phyloP scores from a whole-genome alignment of 2,797 vertebrate species.

The Pangasius macronema region DNA sequence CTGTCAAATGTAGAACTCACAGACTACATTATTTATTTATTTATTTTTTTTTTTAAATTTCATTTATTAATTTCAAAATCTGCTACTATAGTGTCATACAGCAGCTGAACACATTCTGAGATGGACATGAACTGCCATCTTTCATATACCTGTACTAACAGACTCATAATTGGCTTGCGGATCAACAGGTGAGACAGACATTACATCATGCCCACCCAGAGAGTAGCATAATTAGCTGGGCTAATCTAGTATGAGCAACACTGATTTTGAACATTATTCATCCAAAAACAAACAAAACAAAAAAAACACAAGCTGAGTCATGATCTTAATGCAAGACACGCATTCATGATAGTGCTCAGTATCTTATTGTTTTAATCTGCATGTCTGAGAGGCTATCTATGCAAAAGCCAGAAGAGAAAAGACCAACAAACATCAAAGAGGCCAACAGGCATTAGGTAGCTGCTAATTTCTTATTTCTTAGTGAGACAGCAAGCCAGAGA shows the following conservation, averaged over 20 bases:
- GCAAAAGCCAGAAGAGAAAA: conserved; percentile 51
- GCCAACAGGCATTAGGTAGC: conserved; percentile 69
- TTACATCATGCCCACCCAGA: not conserved
- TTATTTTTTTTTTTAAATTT: not conserved
- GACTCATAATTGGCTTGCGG: not conserved
- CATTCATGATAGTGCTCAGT: not conserved
- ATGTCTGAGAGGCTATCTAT: conserved; percentile 56
- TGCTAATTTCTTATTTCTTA: conserved; percentile 82
- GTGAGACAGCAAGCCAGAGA: conserved; percentile 53
- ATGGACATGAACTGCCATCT: not conserved
- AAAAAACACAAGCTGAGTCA: not conserved
- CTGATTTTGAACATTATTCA: not conserved
- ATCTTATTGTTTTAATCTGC: conserved; percentile 71
- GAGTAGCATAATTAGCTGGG: not conserved
- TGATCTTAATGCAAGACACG: not conserved
- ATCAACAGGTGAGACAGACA: not conserved
- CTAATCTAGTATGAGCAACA: not conserved
- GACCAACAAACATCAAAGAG: conserved; percentile 80
- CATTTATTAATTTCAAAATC: not conserved
- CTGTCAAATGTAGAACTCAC: not conserved
- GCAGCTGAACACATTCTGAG: not conserved
- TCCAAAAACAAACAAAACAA: not conserved
- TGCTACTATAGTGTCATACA: not conserved
- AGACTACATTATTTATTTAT: not conserved
- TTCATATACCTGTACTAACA: not conserved